Base-by-base conservation (phyloP, 2,888 invertebrate species). In the Cephus rjabovi region DNA sequence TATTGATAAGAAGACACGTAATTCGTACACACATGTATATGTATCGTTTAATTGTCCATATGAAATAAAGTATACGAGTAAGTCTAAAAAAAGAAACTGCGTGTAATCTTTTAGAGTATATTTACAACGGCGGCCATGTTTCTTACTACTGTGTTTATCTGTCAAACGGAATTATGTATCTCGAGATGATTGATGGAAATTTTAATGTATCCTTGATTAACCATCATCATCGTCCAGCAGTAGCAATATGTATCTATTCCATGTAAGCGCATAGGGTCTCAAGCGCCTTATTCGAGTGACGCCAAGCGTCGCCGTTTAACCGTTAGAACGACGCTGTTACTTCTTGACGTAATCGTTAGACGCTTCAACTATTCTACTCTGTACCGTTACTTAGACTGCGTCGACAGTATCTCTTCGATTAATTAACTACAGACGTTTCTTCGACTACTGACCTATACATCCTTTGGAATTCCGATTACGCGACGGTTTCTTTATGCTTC, bases 1-100 rank as follows among this genome's bases (percentile, higher is more conserved):
- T 56, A 56, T 23, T 15, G 56, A 56, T 56, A 56, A 56, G 56
- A 56, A 84, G 85, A 87, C 86, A 88, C 86, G 87, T 90, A 89
- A 89, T 89, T 88, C 89, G 87, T 89, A 89, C 87, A 88, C 86
- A 83, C 79, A 80, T 86, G 86, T 89, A 87, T 90, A 90, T 90
- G 90, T 90, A 90, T 89, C 89, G 88, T 90, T 90, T 90, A 87
- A 89, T 88, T 90, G 90, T 89, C 88, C 86, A 89, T 88, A 87
- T 80, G 79, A 83, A 56, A 81, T 83, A 86, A 80, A 83, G 75
- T 81, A 79, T 82, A 76, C 75, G 70, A 77, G 35, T 71, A 77
- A 33, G 56, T 56, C 56, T 56, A 56, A 56, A 56, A 23, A 56
- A 56, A 23, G 4, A 15, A 40, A 40, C 40, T 40, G 4, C 4